Evolutionary conservation across 2,888 invertebrate species (phyloP).

Genomic region (Cerceris rybyensis): DNA sequence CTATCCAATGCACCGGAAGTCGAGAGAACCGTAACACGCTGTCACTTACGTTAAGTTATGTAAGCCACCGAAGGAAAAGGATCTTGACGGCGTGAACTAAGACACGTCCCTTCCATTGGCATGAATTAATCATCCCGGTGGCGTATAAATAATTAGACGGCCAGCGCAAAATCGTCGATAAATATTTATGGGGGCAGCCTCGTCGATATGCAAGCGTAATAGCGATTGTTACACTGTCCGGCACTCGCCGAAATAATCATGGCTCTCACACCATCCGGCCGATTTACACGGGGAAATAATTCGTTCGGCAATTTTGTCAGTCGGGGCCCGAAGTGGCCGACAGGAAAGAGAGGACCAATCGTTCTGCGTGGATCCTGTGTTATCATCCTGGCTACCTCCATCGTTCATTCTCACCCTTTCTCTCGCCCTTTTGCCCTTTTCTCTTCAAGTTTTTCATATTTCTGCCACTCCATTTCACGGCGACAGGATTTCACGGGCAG

Average conservation of each 20-base stretch:
- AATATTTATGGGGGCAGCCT: constrained; percentile 67
- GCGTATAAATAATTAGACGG: constrained; percentile 67
- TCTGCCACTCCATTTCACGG: constrained; percentile 55
- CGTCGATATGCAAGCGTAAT: constrained; percentile 67
- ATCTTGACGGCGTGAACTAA: constrained; percentile 18
- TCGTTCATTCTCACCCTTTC: background rate
- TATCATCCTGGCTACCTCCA: constrained; percentile 29
- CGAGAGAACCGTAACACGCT: constrained; percentile 35
- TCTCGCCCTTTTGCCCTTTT: constrained; percentile 21
- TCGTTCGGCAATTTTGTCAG: constrained; percentile 55
- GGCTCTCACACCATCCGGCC: constrained; percentile 32
- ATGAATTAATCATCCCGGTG: constrained; percentile 67
- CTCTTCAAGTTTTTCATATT: constrained; percentile 57
- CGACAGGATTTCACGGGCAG: constrained; percentile 57
- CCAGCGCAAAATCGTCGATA: constrained; percentile 65
- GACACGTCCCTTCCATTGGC: constrained; percentile 38
- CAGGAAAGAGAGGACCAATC: constrained; percentile 31
- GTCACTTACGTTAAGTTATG: constrained; percentile 49
- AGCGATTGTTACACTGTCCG: constrained; percentile 61
- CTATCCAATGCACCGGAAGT: background rate
- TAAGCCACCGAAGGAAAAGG: constrained; percentile 40
- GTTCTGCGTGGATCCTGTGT: constrained; percentile 46
- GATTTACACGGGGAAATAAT: constrained; percentile 62
- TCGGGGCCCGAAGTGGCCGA: constrained; percentile 24
- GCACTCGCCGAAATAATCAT: constrained; percentile 64